Base-by-base conservation (phyloP, 2,888 invertebrate species). In the Leucoptera coffeella region DNA sequence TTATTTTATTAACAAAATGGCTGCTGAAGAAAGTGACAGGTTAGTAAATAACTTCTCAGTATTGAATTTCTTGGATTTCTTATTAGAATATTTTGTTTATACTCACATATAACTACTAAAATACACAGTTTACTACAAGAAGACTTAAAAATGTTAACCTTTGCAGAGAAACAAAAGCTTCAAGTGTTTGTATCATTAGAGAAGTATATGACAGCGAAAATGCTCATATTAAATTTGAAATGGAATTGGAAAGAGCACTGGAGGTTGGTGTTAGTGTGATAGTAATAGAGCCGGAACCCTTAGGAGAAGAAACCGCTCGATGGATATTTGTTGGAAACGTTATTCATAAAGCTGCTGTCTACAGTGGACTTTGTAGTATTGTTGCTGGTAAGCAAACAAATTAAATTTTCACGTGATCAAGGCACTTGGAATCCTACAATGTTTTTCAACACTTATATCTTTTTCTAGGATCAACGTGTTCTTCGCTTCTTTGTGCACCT, bases 291-390 rank as follows among this genome's bases (percentile, higher is more conserved):
- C 95, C 95, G 17, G 81, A 84, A 29, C 82, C 86, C 46, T 62
- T 93, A 32, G 92, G 94, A 19, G 93, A 93, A 64, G 93, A 94
- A 65, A 94, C 94, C 10, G 88, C 89, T 26, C 75, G 90, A 40
- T 96, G 95, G 95, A 95, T 96, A 43, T 79, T 82, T 36, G 85
- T 93, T 30, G 96, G 96, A 35, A 95, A 95, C 65, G 89, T 86
- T 58, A 77, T 96, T 44, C 92, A 94, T 65, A 91, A 93, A 74
- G 83, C 89, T 32, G 86, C 94, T 29, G 85, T 94, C 25, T 62
- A 90, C 32, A 78, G 85, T 33, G 93, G 94, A 29, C 55, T 90
- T 40, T 79, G 82, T 37, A 82, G 90, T 31, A 73, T 90, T 40
- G 65, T 81, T 38, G 74, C 82, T 69, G 83, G 85, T 84, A 58